Evolutionary conservation across 2,888 invertebrate species (phyloP), one percentile per base, ranked within the genome.

Genomic region (Eristalis pertinax): DNA sequence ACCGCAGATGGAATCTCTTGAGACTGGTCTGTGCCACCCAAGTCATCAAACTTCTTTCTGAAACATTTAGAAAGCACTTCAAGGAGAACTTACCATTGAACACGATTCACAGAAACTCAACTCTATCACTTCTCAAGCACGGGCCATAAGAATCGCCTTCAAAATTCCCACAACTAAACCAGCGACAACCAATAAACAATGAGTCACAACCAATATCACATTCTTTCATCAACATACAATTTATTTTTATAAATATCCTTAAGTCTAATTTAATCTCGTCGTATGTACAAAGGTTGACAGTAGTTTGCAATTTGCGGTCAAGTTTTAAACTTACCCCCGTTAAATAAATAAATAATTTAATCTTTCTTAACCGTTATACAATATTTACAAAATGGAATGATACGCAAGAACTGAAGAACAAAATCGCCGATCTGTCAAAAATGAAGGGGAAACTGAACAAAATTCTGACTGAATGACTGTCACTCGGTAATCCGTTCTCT

Each of bases 251-350:
- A 83, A 75, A 83, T 72, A 63, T 64, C 26, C 75, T 79, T 86
- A 86, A 13, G 41, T 26, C 69, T 70, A 82, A 41, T 50, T 56
- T 77, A 41, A 76, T 69, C 50, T 43, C 41, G 43, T 43, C 41
- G 43, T 77, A 82, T 82, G 60, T 85, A 85, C 85, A 86, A 74
- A 82, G 65, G 8, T 86, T 70, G 15, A 70, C 62, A 68, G 38
- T 86, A 72, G 77, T 19, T 77, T 81, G 64, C 70, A 50, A 67
- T 81, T 85, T 35, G 22, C 13, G 60, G 15, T 68, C 72, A 76
- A 81, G 77, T 74, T 82, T 68, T 77, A 19, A 85, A 73, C 65
- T 68, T 58, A 63, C 68, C 19, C 68, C 63, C 68, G 68, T 1
- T 2, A 2, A 83, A 73, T 73, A 68, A 72, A 77, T 67, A 62